A percentile compares a stretch with the other conserved stretches of the same genome.
Evolutionary conservation across 2,888 invertebrate genomes (phyloP).

Genomic region (Ichneumoninae sp.): DNA sequence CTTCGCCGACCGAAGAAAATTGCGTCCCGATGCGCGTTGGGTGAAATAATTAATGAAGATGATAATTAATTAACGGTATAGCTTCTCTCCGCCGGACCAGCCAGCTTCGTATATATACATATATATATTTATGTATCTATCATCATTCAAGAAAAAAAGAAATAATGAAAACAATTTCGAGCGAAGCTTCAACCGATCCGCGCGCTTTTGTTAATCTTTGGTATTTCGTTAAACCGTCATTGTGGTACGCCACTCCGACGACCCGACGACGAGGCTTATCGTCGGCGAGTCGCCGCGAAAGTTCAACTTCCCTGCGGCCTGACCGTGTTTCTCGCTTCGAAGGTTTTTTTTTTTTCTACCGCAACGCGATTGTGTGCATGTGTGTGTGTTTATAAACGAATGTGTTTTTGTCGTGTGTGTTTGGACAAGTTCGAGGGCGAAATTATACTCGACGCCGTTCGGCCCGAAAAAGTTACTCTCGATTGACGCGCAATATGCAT

Average conservation of each 20-base stretch:
- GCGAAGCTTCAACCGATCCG: slow-evolving; percentile 27
- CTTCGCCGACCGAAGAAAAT: slow-evolving; percentile 7
- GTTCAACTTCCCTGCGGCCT: neutral
- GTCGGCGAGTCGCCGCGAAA: neutral
- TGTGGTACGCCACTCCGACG: slow-evolving; percentile 6
- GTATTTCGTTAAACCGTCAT: slow-evolving; percentile 54
- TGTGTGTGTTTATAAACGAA: neutral
- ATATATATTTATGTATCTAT: slow-evolving; percentile 36
- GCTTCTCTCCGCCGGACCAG: slow-evolving; percentile 76
- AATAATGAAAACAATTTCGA: neutral
- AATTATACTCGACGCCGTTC: slow-evolving; percentile 14
- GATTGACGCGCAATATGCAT: slow-evolving; percentile 13
- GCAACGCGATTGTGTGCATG: neutral
- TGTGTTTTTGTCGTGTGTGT: neutral
- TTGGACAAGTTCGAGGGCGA: neutral
- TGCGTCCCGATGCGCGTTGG: slow-evolving; percentile 4
- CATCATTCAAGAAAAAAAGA: neutral
- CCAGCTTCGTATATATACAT: slow-evolving; percentile 70
- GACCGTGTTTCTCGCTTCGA: slow-evolving; percentile 7
- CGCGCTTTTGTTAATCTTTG: slow-evolving; percentile 55
- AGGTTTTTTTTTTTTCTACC: neutral
- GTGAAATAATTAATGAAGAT: slow-evolving; percentile 70
- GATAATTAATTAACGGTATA: slow-evolving; percentile 67
- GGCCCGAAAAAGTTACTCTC: neutral
- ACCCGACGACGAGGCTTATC: neutral